Evolutionary conservation across 1,140 invertebrate species (phyloP).

Genomic region (Drosophila grimshawi): DNA sequence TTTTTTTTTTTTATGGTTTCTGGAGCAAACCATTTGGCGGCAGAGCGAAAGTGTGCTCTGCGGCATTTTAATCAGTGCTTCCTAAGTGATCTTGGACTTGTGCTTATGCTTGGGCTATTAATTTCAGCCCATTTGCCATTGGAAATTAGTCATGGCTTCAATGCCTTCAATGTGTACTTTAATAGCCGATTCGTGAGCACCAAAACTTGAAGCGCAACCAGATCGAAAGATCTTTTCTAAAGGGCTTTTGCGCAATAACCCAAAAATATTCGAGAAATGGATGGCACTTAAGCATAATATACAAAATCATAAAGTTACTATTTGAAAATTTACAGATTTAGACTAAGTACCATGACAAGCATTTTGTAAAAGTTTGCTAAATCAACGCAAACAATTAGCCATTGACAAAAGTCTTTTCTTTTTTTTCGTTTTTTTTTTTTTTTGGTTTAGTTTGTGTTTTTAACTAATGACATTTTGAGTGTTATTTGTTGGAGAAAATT

Average conservation of each 20-base stretch:
- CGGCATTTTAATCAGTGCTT: slow-evolving; percentile 38
- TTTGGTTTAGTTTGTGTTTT: too few species aligned
- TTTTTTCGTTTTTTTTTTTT: too few species aligned
- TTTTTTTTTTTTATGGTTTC: neutral
- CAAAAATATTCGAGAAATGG: neutral
- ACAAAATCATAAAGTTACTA: too few species aligned
- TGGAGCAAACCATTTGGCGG: slow-evolving; percentile 30
- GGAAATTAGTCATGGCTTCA: slow-evolving; percentile 45
- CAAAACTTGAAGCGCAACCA: slow-evolving; percentile 39
- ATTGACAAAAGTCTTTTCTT: too few species aligned
- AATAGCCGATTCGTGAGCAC: slow-evolving; percentile 57
- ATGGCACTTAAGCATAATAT: neutral
- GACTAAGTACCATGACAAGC: neutral
- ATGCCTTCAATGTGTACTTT: slow-evolving; percentile 41
- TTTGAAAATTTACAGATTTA: too few species aligned
- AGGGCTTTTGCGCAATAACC: slow-evolving; percentile 6
- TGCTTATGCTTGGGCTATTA: slow-evolving; percentile 42
- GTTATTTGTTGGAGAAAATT: too few species aligned
- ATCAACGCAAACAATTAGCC: too few species aligned
- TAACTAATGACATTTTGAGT: too few species aligned
- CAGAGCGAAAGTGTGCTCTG: slow-evolving; percentile 66
- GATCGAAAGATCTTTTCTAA: neutral
- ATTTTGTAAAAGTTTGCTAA: too few species aligned
- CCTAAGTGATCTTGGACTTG: slow-evolving; percentile 41
- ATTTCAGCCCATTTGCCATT: slow-evolving; percentile 55